A percentile compares a stretch with the other conserved stretches of the same genome.
phyloP scores from a whole-genome alignment of 2,113 vertebrate genomes.

The Tamias sibiricus region DNA sequence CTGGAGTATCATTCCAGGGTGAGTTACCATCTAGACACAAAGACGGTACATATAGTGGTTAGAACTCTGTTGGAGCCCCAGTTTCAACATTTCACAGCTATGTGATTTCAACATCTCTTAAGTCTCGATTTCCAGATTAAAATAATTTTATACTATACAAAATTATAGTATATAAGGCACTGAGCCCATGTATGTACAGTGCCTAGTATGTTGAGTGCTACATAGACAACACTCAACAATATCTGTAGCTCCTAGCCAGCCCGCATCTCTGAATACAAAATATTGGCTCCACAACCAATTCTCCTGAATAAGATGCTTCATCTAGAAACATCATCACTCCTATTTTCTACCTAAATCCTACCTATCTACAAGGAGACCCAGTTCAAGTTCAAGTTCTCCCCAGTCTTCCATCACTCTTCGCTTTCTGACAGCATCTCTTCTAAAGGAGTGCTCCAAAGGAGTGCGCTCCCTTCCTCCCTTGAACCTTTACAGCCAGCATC shows the following conservation, averaged over 20 bases:
- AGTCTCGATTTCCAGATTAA: not conserved
- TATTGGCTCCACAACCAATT: not conserved
- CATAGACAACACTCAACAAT: not conserved
- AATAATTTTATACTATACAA: not conserved
- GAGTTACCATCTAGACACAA: not conserved
- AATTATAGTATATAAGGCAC: not conserved
- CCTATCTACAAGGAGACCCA: not conserved
- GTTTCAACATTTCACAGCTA: not conserved
- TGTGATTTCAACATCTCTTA: not conserved
- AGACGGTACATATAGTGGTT: not conserved
- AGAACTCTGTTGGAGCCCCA: no score
- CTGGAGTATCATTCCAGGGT: not conserved
- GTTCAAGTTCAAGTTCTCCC: not conserved
- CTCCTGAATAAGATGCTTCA: not conserved
- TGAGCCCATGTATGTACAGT: not conserved
- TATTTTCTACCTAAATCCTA: not conserved
- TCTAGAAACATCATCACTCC: not conserved
- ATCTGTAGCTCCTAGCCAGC: not conserved
- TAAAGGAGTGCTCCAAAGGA: accelerated
- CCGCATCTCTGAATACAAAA: not conserved
- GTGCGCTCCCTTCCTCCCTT: not conserved
- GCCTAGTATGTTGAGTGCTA: not conserved
- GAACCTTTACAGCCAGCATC: not conserved
- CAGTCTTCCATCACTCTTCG: not conserved
- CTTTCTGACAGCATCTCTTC: not conserved